Evolutionary conservation across 1,140 invertebrate genomes (phyloP), one percentile per base, ranked within the genome.

Genomic region (Tetramorium simillimum): DNA sequence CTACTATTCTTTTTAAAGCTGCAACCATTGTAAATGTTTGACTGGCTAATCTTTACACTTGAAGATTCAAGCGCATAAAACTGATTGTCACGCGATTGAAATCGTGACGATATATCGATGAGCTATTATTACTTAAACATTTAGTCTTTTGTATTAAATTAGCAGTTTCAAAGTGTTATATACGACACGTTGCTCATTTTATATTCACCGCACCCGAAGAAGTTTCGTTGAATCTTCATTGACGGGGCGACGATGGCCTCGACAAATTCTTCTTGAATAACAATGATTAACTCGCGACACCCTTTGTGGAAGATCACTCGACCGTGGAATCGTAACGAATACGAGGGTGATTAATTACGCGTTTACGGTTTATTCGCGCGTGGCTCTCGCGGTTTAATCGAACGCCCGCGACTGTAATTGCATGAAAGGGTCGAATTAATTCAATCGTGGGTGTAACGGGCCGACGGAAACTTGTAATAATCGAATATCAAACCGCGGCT

Each of bases 231-330:
- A 6, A 12, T 37, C n/a, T 51, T 63, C 28, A 33, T 49, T 51
- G 60, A 9, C 24, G 28, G 7, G 67, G 24, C 21, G 49, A 21
- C 12, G 24, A 69, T 40, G 40, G 16, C 14, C 40, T 24, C 63
- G 70, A 77, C 58, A 46, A 33, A 86, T 86, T 78, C 53, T 77
- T 70, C 85, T 85, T 84, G 76, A 89, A 90, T 89, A 88, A 82
- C 78, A 69, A 80, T 84, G 88, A 90, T 90, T 87, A 90, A 89
- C 85, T 87, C 69, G 77, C 53, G 33, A 46, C 78, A 60, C 62
- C 51, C 37, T 73, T 72, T 81, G 43, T 65, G 75, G 43, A 56
- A 16, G 40, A 49, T 33, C 69, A 46, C 9, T 62, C 69, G 40
- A 53, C 69, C 69, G 24, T 84, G 80, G 40, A 84, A 75, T 84